Evolutionary conservation across 23 tunicate genomes (phyloP).

Genomic region (Trididemnum miniatum): DNA sequence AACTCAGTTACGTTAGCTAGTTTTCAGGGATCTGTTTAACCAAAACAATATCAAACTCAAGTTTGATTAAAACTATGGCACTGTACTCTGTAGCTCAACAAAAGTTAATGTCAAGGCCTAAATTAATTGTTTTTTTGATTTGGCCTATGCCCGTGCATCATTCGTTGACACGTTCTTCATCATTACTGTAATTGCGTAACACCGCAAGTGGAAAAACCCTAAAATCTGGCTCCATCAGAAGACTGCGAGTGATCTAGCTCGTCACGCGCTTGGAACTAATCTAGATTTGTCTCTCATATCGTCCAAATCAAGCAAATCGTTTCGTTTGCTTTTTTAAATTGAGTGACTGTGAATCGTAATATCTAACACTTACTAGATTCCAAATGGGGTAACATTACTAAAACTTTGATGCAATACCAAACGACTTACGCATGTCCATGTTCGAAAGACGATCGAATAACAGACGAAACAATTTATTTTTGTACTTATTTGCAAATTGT

Average conservation of each 20-base stretch:
- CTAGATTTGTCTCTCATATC: background rate
- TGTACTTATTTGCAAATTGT: no score
- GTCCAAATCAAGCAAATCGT: background rate
- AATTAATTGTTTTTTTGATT: background rate
- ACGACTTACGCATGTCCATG: background rate
- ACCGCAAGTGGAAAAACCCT: background rate
- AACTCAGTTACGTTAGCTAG: no score
- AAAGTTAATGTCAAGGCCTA: background rate
- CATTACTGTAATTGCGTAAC: background rate
- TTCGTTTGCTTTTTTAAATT: background rate
- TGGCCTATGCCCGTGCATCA: background rate
- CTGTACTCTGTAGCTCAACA: no score
- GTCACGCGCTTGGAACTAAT: background rate
- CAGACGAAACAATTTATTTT: no score
- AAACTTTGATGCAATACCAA: background rate
- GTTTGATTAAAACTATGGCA: no score
- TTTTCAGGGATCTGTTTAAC: no score
- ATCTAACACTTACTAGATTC: background rate
- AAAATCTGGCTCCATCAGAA: background rate
- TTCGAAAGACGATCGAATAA: no score
- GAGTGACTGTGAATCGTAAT: background rate
- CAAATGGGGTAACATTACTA: background rate
- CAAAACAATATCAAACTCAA: no score
- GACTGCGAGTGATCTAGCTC: background rate
- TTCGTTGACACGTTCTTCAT: background rate